phyloP scores from a whole-genome alignment of 2,113 vertebrate species.

The Seriola aureovittata region DNA sequence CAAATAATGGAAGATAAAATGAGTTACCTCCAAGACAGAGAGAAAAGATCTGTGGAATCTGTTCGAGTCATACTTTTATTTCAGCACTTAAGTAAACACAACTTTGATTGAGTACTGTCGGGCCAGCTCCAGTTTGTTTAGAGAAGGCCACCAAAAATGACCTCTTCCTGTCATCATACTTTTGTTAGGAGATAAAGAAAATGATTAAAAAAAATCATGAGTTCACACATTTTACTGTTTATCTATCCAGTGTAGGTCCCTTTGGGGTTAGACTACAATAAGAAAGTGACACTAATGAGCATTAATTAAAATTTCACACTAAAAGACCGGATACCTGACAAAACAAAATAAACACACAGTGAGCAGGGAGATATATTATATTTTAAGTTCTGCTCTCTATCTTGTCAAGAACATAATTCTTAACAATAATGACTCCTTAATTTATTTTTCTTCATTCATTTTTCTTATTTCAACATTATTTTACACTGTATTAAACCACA shows the following conservation, averaged over 20 bases:
- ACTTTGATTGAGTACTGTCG: slow-evolving; percentile 18
- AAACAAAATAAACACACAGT: background rate
- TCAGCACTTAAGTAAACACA: background rate
- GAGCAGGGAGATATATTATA: background rate
- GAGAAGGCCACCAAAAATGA: background rate
- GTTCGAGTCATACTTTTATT: background rate
- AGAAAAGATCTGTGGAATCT: background rate
- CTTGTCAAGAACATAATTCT: background rate
- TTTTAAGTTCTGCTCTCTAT: background rate
- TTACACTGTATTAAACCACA: background rate
- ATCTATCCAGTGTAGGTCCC: background rate
- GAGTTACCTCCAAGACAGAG: background rate
- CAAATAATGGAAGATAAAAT: background rate
- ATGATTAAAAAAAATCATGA: background rate
- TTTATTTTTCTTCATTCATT: background rate
- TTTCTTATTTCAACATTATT: background rate
- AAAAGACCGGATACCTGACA: slow-evolving; percentile 2
- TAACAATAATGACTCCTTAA: background rate
- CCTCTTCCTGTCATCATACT: slow-evolving; percentile 10
- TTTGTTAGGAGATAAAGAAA: slow-evolving; percentile 1
- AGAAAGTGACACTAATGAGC: slow-evolving; percentile 32
- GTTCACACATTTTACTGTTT: background rate
- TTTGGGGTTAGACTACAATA: background rate
- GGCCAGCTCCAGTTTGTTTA: background rate
- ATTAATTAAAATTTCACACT: slow-evolving; percentile 50